These are phyloP conservation scores for Garrulus glandarius DNA, from an alignment of 2,797 vertebrate species.

Conservation along the genomic window DNA sequence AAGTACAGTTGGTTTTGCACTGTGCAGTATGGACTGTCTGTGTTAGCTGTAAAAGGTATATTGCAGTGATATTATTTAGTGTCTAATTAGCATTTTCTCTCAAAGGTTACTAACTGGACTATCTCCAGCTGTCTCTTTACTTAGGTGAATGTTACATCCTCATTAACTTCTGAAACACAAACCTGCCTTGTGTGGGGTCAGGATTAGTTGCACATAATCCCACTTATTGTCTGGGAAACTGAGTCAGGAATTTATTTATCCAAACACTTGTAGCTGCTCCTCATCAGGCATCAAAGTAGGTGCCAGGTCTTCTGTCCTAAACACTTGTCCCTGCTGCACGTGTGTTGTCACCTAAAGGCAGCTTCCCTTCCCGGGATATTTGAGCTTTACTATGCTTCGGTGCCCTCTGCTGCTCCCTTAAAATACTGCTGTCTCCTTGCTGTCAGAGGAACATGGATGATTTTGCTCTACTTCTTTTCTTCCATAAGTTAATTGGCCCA, in stretches of 20 bases:
- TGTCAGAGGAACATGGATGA: accelerated
- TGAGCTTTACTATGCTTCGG: conserved; percentile 49
- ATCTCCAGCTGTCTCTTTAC: background rate
- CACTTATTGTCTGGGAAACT: background rate
- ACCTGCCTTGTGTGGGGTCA: background rate
- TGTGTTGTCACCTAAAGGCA: background rate
- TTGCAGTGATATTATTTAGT: background rate
- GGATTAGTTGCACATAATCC: background rate
- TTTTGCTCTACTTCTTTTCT: background rate
- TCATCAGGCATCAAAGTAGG: background rate
- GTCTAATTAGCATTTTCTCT: background rate
- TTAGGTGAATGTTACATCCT: background rate
- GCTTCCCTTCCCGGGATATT: background rate
- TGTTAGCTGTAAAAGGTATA: background rate
- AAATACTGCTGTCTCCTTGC: conserved; percentile 46
- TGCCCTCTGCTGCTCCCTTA: conserved; percentile 51
- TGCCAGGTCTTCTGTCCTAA: background rate
- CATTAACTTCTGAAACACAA: background rate
- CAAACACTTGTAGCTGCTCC: background rate
- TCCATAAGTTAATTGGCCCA: background rate
- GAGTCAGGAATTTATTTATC: background rate
- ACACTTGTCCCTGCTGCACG: background rate
- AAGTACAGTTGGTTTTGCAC: background rate
- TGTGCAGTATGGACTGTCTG: background rate
- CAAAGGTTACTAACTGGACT: background rate